These are phyloP conservation scores for Byasa hedistus DNA, from an alignment of 2,888 invertebrate species.

Conservation along the genomic window DNA sequence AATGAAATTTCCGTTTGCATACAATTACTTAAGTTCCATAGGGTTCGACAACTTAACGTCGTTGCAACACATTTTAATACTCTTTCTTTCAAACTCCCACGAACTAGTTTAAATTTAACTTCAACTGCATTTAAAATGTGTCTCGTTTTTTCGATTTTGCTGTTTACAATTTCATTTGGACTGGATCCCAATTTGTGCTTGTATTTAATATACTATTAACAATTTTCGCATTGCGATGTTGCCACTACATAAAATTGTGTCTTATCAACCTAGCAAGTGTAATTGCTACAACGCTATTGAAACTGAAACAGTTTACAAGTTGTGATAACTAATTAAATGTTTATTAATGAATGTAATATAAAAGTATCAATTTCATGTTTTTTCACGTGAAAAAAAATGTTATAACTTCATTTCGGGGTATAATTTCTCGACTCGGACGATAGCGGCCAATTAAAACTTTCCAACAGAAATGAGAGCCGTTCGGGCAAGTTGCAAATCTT, in stretches of 20 bases:
- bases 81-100: constrained; percentile 18
- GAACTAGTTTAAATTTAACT: constrained; percentile 20
- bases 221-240: too few relatives aligned
- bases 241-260: too few relatives aligned
- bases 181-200: too few relatives aligned
- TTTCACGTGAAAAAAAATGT: background rate
- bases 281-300: too few relatives aligned
- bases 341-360: too few relatives aligned
- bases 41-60: constrained; percentile 27
- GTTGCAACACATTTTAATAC: constrained; percentile 25
- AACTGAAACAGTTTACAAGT: too few relatives aligned
- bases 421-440: constrained; percentile 67
- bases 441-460: constrained; percentile 71
- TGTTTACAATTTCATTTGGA: too few relatives aligned
- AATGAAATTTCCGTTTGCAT: constrained; percentile 60
- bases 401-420: constrained; percentile 21
- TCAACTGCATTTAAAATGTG: background rate
- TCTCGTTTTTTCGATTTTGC: background rate
- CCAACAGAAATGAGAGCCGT: constrained; percentile 51
- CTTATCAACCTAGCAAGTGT: too few relatives aligned
- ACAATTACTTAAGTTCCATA: constrained; percentile 48
- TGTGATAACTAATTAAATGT: too few relatives aligned
- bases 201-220: too few relatives aligned
- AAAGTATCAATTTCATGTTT: background rate
- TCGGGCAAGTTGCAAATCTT: constrained; percentile 53